Evolutionary conservation across 2,888 invertebrate species (phyloP), one percentile per base, ranked within the genome.

Genomic region (Drosophila pseudotakahashii): DNA sequence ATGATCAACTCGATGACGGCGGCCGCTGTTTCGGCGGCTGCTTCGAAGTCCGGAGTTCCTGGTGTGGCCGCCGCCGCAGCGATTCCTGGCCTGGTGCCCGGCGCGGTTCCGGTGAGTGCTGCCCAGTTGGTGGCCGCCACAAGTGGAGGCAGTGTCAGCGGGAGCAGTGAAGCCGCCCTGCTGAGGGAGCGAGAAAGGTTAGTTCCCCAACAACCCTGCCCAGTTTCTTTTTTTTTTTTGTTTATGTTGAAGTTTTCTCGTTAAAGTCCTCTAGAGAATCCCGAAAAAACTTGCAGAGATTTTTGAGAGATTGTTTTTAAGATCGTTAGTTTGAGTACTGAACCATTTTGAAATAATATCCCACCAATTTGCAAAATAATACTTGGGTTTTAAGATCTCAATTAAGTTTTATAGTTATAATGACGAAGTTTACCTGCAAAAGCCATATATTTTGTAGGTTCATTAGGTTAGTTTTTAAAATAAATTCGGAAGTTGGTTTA

Each of bases 1-100:
- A 78, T 88, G 82, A 69, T 82, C 14, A 77, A 82, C 60, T 79
- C 86, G 1, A 76, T 83, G 81, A 73, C 71, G 41, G 76, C 80
- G 44, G 76, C 80, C 7, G 87, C 74, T 2, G 78, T 64, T 0
- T 76, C 51, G 13, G 59, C 54, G 3, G 58, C 53, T 6, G 64
- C 45, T 0, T 44, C 57, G 10, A 62, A 62, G n/a, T 26, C 44
- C n/a, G 30, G 11, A 13, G 62, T 41, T 7, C 47, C 55, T 16
- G 14, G 32, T 19, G n/a, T 39, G n/a, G n/a, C 19, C 6, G 16
- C 60, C 7, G 11, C 26, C 0, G 26, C 39, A 14, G 30, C 23
- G 2, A 37, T 54, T 2, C 52, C 62, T 0, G 58, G 57, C 10
- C 0, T 55, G 41, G 7, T 59, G 39, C 39, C 55, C n/a, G 39